Base-by-base conservation (phyloP, 2,113 vertebrate genomes). In the Montifringilla adamsi region DNA sequence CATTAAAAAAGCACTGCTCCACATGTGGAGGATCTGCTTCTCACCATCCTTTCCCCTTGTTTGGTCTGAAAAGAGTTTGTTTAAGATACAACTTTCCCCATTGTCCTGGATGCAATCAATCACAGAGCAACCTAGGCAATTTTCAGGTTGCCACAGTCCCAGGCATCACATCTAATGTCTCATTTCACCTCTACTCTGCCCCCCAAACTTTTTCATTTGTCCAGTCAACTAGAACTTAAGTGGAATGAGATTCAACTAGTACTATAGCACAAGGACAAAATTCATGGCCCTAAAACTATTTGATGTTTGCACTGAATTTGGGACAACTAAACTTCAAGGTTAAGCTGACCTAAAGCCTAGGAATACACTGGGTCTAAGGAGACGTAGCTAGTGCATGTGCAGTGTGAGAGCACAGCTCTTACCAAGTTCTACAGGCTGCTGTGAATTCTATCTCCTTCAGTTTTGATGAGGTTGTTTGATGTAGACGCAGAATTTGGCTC, bases 311-410 rank as follows among this genome's bases (percentile, higher is more conserved):
- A 22, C 15, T 33, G 41, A 80, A 13, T 81, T 86, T 77, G 46
- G 11, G 13, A 59, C 11, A 33, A 28, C 11, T 55, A 31, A 66
- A 81, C 20, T 39, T 41, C 11, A 46, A 44, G 13, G 5, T 17
- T 52, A 58, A 84, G 5, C 6, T 66, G 28, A 22, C 20, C 6
- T n/a, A 62, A 67, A 66, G 1, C 9, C 22, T 46, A 35, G 49
- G 39, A 60, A 6, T 6, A 24, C 19, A 14, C 3, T 30, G 24
- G 12, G 31, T 30, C 8, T 10, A 27, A 26, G 10, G 19, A 67
- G 3, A 47, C 1, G 1, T 2, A 44, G 18, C 5, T 74, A 31
- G 7, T 0, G 0, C 15, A 7, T 15, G 9, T 7, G 41, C 1
- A 3, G 0, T 77, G 10, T 33, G 47, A 85, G 11, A 80, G 5